phyloP scores from a whole-genome alignment of 2,797 vertebrate genomes.

The Anguilla megastoma region DNA sequence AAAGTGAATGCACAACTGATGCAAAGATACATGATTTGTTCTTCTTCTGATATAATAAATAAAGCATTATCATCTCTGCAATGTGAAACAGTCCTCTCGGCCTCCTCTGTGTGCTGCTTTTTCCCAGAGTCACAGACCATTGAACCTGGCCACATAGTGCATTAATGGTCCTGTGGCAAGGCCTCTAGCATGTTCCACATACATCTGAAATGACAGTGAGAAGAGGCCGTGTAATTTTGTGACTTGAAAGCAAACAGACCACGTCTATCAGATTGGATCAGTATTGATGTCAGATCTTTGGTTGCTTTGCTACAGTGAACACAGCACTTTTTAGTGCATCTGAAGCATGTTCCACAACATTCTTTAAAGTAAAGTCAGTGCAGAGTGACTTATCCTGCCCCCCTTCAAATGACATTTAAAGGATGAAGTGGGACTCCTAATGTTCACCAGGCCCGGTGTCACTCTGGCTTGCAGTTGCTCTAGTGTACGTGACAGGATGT shows the following conservation, averaged over 20 bases:
- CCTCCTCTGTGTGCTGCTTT: not conserved
- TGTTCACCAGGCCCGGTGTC: conserved; percentile 11
- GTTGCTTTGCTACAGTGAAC: not conserved
- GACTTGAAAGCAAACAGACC: not conserved
- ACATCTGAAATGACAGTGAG: not conserved
- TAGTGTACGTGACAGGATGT: conserved; percentile 27
- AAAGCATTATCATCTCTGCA: conserved; percentile 25
- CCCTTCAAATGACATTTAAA: conserved; percentile 35
- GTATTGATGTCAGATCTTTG: not conserved
- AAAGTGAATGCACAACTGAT: conserved; percentile 24
- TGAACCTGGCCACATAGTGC: no score
- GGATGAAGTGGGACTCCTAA: conserved; percentile 22
- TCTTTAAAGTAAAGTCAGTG: not conserved
- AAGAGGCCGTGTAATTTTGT: not conserved
- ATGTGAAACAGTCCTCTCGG: not conserved
- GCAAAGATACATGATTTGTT: not conserved
- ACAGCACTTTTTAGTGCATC: not conserved
- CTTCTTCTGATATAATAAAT: conserved; percentile 1
- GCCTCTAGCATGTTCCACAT: not conserved
- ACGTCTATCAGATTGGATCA: not conserved
- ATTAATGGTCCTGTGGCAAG: not conserved
- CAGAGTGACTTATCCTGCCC: conserved; percentile 9
- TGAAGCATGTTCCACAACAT: not conserved
- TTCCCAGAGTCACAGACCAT: not conserved
- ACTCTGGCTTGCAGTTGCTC: conserved; percentile 10